Evolutionary conservation across 2,888 invertebrate genomes (phyloP), one percentile per base, ranked within the genome.

Genomic region (Germaria angustata): DNA sequence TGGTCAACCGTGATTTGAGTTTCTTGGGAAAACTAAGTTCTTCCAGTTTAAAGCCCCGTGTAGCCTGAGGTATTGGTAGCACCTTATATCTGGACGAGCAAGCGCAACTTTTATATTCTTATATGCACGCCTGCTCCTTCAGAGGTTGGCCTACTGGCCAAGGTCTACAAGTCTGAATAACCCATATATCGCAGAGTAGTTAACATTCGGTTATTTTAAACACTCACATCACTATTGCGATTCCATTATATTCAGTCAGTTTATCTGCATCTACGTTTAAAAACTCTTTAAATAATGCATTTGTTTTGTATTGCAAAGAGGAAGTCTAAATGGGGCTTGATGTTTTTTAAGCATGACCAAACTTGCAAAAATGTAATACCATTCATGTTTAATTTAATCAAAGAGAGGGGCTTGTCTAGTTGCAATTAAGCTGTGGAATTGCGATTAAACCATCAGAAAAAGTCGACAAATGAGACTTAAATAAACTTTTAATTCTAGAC

Each of bases 291-390:
- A 57, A 65, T 46, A 65, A 65, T 72, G 66, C 36, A 51, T 22
- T 59, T 59, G 34, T 22, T 51, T 57, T 59, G 36, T 28, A 28
- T 39, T 20, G 11, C 9, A 61, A 69, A 61, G 80, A 73, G 80
- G 80, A 80, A 80, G 73, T 73, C 36, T 34, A 68, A 80, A 80
- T 80, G 73, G 32, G 66, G 66, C 73, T 73, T 68, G 20, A 61
- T 68, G 68, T 24, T 22, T 53, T 22, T 57, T 53, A 34, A 77
- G 69, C 77, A 77, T 77, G 77, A 69, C 53, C 68, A 77, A 61
- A 36, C 44, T 59, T 53, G 59, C 53, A 69, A 61, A 9, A 55
- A 65, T 1, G 15, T 3, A 53, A 15, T 53, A 44, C 34, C 28
- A 41, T 44, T 53, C 24, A 66, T 53, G 17, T 68, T 59, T 28